phyloP scores from a whole-genome alignment of 2,113 vertebrate genomes.

The Elanoides forficatus region DNA sequence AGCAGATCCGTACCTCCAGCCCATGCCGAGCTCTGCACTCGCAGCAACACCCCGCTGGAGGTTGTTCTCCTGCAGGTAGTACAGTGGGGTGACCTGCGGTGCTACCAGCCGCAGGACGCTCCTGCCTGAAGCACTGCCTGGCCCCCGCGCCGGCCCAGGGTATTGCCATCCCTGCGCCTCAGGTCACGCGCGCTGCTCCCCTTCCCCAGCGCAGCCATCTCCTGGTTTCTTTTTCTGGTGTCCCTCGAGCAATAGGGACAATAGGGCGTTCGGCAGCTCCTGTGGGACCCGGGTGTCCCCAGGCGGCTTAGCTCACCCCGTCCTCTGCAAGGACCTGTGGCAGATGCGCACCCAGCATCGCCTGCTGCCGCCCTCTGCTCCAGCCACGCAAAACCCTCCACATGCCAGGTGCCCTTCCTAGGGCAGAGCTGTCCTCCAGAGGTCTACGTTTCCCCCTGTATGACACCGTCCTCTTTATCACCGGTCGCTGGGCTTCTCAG shows the following conservation, averaged over 20 bases:
- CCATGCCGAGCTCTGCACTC: not conserved
- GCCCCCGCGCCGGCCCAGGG: not conserved
- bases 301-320: not conserved
- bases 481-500: not conserved
- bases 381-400: not conserved
- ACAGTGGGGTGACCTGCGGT: not conserved
- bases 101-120: fast-evolving
- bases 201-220: not conserved
- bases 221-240: not conserved
- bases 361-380: not conserved
- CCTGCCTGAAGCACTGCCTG: not conserved
- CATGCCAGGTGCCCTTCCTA: not conserved
- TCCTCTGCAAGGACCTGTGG: not conserved
- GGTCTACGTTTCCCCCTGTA: fast-evolving
- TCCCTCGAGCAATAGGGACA: not conserved
- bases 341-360: not conserved
- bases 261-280: not conserved
- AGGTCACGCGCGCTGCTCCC: not conserved
- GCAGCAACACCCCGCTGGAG: not conserved
- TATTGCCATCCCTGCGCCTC: not conserved
- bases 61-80: fast-evolving
- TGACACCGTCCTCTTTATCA: not conserved
- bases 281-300: not conserved
- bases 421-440: not conserved
- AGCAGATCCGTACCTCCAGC: not conserved